Evolutionary conservation across 1,140 invertebrate species (phyloP), one percentile per base, ranked within the genome.

Genomic region (Aphaenogaster floridana): DNA sequence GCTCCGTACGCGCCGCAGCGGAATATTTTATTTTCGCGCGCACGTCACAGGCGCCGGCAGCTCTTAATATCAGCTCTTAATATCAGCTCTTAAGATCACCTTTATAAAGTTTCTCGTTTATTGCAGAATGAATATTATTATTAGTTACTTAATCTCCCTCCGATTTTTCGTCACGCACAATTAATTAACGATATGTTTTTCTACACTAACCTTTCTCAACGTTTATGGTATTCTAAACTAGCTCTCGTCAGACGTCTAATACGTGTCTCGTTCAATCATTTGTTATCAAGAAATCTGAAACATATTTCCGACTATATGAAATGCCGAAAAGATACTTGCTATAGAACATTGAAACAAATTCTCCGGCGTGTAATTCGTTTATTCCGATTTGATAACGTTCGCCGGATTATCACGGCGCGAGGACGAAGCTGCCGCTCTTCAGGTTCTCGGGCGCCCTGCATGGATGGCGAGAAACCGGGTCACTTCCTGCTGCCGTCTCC

Each of bases 401-500:
- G 66, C 28, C 15, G 63, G 61, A n/a, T 54, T 39, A 48, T 68
- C 63, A 5, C n/a, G 15, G 11, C 15, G 57, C 8, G 57, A 45
- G 39, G 21, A 48, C 8, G 21, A 7, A 6, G 39, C 11, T 34
- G 59, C 5, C 2, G 57, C 45, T 80, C 50, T 71, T 81, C 45
- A 81, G 66, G 21, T 81, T 71, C 79, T 81, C 45, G 34, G 52
- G 11, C 42, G 45, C 76, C 71, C 88, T 77, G 78, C 11, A 15
- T 28, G 39, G n/a, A 52, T 9, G 42, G 17, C 57, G 61, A 86
- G 86, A 91, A 91, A 91, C 80, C 89, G 80, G 90, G 90, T 91
- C 90, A 91, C 77, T 91, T 91, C 90, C 89, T 90, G 81, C 87
- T 90, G 64, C 42, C 52, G 48, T 76, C 84, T 48, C 54, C n/a